Conservation (phyloP, 2,797 vertebrate species). For the Malurus leucopterus region DNA sequence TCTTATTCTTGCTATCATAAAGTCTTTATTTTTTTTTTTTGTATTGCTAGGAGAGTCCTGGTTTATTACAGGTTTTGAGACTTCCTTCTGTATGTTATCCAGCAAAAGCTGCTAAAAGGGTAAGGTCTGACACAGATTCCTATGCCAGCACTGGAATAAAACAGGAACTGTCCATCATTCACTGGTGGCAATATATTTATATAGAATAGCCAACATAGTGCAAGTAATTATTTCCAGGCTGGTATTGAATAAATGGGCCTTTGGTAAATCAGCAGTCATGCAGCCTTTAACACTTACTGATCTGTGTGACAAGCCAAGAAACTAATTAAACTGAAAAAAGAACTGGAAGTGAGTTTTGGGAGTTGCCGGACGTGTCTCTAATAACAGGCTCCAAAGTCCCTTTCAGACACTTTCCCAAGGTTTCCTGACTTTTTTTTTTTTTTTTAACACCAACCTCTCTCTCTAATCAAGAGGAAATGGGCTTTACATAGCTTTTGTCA, state of each 20-base stretch:
- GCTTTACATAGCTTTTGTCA: constrained; percentile 62
- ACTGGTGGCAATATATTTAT: background rate
- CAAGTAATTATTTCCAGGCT: background rate
- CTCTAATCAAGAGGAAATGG: constrained; percentile 71
- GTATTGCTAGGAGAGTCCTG: background rate
- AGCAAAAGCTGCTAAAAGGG: background rate
- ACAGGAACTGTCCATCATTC: background rate
- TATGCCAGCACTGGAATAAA: background rate
- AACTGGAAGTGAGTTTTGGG: constrained; percentile 57
- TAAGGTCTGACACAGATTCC: background rate
- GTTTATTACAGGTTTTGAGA: background rate
- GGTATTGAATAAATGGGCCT: background rate
- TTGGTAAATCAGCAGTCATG: background rate
- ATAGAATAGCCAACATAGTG: background rate
- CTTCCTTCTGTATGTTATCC: background rate
- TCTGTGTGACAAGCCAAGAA: constrained; percentile 28
- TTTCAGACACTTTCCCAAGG: constrained; percentile 66
- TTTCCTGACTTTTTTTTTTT: constrained; percentile 68
- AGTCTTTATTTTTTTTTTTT: background rate
- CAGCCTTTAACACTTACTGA: constrained; percentile 20
- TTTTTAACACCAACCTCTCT: constrained; percentile 52
- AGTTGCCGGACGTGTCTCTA: constrained; percentile 56
- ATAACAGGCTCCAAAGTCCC: constrained; percentile 56
- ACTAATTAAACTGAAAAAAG: constrained; percentile 42
- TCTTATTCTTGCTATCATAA: background rate